Evolutionary conservation across 2,888 invertebrate genomes (phyloP), one percentile per base, ranked within the genome.

Genomic region (Synergus japonicus): DNA sequence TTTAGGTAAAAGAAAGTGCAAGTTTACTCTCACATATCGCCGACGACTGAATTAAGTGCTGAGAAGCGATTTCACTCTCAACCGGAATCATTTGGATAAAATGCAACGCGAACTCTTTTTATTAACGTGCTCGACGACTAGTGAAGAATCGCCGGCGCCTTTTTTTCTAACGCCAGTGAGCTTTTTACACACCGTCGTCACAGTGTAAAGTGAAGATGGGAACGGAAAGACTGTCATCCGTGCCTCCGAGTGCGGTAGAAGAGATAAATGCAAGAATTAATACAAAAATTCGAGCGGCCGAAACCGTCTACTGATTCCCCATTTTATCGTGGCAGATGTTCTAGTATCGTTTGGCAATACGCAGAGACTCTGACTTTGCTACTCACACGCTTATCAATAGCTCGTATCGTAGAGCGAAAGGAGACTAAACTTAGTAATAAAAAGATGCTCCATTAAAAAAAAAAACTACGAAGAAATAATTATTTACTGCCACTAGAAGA

Each of bases 161-260:
- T 69, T 49, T 64, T 37, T 64, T 41, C 15, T 49, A 49, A 54
- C 54, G 49, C 46, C 54, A 54, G 49, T 54, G 22, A 54, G 29
- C 73, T 54, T 54, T 73, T 73, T 73, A 73, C 46, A 49, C 73
- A 73, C 37, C 73, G 73, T 73, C 54, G 49, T 54, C 49, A 73
- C 49, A 73, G 29, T 49, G 49, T 46, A 22, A 49, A 49, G 49
- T 69, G 49, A 69, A 69, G 29, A 69, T 15, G 37, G 29, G 49
- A 73, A 73, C 73, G 37, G 73, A 73, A 73, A 73, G 73, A 73
- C 73, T 73, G 73, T 54, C 29, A 73, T 73, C 73, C 73, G 73
- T 73, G 73, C 73, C 73, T 73, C 73, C 73, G 73, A 54, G 73
- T 73, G 73, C 73, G 73, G 73, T 54, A 49, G 49, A 73, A 54